phyloP scores from a whole-genome alignment of 2,113 vertebrate genomes.

The Brachypteracias leptosomus region DNA sequence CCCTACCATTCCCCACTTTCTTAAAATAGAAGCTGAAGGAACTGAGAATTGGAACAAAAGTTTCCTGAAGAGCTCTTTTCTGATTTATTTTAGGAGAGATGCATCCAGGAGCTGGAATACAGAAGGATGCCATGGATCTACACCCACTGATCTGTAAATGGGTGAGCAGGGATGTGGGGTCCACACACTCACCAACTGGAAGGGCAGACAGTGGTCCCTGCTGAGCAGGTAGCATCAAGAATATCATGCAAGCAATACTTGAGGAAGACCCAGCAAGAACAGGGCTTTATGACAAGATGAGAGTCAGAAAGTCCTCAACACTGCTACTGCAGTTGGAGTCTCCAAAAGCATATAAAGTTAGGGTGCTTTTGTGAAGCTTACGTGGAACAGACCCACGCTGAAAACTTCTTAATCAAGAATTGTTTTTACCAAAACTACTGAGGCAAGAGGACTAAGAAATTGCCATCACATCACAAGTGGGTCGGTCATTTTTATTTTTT shows the following conservation, averaged over 20 bases:
- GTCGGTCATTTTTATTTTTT: neutral
- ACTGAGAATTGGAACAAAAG: neutral
- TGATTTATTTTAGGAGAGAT: neutral
- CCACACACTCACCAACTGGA: neutral
- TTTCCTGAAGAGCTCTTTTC: neutral
- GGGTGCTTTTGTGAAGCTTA: neutral
- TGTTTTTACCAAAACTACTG: neutral
- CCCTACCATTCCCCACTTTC: neutral
- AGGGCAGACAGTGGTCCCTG: neutral
- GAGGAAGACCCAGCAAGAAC: neutral
- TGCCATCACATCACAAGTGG: neutral
- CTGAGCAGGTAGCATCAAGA: neutral
- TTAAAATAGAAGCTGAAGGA: neutral
- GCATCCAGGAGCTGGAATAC: neutral
- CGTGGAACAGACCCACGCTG: neutral
- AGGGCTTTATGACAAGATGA: neutral
- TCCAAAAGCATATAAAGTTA: neutral
- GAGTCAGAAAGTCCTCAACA: neutral
- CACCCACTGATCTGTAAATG: rapidly evolving
- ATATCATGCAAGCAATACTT: neutral
- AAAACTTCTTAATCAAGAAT: neutral
- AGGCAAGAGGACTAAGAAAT: neutral
- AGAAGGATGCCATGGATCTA: neutral
- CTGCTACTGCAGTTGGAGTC: neutral
- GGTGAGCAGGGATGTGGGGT: neutral